Evolutionary conservation across 2,113 vertebrate genomes (phyloP).

Genomic region (Ailuropoda melanoleuca): DNA sequence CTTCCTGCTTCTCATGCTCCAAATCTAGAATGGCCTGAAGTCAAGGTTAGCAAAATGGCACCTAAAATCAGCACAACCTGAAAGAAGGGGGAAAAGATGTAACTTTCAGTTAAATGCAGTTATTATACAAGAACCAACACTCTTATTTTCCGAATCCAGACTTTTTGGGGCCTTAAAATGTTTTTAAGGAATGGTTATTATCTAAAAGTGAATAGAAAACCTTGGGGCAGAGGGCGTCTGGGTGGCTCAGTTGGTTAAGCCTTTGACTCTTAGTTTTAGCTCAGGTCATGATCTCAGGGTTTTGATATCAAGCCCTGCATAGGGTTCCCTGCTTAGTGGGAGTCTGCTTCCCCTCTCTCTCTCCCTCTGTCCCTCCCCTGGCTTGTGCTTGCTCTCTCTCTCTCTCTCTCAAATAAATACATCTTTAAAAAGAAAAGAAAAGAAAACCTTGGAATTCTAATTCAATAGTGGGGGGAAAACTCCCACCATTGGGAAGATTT

Average conservation of each 20-base stretch:
- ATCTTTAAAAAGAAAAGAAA: not conserved
- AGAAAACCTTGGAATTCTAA: not conserved
- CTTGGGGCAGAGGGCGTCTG: not conserved
- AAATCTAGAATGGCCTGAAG: not conserved
- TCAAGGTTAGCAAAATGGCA: not conserved
- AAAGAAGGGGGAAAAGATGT: not conserved
- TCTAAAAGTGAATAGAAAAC: not conserved
- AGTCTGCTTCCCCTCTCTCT: not conserved
- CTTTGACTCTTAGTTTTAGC: not conserved
- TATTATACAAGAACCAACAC: not conserved
- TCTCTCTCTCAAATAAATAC: not conserved
- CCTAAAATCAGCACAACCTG: not conserved
- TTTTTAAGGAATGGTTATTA: not conserved
- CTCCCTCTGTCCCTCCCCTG: not conserved
- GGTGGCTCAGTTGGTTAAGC: not conserved
- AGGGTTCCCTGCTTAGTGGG: not conserved
- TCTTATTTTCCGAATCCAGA: not conserved
- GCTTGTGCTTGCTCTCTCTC: not conserved
- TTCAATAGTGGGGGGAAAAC: not conserved
- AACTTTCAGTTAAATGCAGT: not conserved
- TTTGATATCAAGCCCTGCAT: not conserved
- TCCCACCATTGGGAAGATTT: not conserved
- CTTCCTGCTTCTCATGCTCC: not conserved
- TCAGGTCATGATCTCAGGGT: not conserved
- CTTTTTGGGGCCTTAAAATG: not conserved